Conservation (phyloP, 2,888 invertebrate genomes). For the Leptogaster cylindrica region DNA sequence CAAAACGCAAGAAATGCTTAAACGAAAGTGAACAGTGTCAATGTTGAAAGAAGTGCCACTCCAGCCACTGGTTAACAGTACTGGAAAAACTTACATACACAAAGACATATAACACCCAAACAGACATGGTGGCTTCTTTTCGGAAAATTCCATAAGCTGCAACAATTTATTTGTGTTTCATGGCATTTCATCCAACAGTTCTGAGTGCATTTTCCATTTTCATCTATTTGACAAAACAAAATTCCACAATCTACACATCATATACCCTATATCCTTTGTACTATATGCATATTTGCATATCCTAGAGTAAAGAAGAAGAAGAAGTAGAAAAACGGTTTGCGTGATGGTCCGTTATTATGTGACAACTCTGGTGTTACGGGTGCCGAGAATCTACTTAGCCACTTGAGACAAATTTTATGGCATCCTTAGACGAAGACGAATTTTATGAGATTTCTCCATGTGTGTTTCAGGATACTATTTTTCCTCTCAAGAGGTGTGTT, state of each 20-base stretch:
- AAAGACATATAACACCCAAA: too few species aligned
- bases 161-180: conserved; percentile 39
- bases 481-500: too few species aligned
- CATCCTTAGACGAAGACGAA: conserved; percentile 42
- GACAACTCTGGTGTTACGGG: conserved; percentile 14
- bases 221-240: conserved; percentile 18
- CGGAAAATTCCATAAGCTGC: conserved; percentile 21
- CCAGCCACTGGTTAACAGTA: neutral
- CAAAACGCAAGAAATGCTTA: conserved; percentile 22
- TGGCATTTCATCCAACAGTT: conserved; percentile 35
- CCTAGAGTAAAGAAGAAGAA: neutral
- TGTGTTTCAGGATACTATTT: conserved; percentile 7
- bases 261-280: too few species aligned
- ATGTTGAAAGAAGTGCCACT: conserved; percentile 19
- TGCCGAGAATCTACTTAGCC: conserved; percentile 36
- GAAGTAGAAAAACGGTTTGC: neutral
- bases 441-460: conserved; percentile 41
- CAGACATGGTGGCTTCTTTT: conserved; percentile 19
- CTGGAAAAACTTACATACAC: too few species aligned
- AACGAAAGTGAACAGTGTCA: conserved; percentile 38
- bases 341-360: conserved; percentile 1
- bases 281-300: neutral
- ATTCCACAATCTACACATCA: conserved; percentile 12
- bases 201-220: conserved; percentile 31
- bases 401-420: conserved; percentile 44